phyloP scores from a whole-genome alignment of 2,888 invertebrate species.

The Camponotus fellah region DNA sequence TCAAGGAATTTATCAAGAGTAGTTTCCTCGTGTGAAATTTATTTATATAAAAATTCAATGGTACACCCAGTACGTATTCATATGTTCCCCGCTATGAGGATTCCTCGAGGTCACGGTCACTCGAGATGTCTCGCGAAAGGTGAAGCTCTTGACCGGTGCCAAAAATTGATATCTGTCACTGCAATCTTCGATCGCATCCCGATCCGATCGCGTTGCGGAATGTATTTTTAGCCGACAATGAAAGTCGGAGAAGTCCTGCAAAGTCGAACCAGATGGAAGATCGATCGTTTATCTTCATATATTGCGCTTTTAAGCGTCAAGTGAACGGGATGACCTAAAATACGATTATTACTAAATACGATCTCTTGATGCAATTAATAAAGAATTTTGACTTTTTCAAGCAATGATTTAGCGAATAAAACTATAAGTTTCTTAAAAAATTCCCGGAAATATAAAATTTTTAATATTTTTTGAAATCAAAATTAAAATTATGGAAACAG shows the following conservation, averaged over 20 bases:
- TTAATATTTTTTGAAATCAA: neutral
- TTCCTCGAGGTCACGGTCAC: conserved; percentile 76
- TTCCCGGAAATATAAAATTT: neutral
- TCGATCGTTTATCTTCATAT: neutral
- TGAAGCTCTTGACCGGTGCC: conserved; percentile 45
- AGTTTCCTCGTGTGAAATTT: neutral
- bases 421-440: neutral
- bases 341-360: neutral
- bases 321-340: neutral
- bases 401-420: neutral
- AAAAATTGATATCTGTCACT: conserved; percentile 59
- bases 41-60: neutral
- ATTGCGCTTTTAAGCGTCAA: neutral
- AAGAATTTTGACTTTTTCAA: neutral
- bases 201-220: neutral
- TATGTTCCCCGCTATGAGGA: conserved; percentile 46
- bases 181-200: conserved; percentile 34
- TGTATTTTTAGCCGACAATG: conserved; percentile 35
- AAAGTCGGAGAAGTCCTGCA: conserved; percentile 3
- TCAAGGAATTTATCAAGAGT: neutral
- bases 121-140: conserved; percentile 53
- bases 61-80: conserved; percentile 38
- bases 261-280: conserved; percentile 6
- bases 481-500: conserved; percentile 41
- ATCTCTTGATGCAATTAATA: neutral